Base-by-base conservation (phyloP, 2,888 invertebrate species). In the Drosophila neotestacea region DNA sequence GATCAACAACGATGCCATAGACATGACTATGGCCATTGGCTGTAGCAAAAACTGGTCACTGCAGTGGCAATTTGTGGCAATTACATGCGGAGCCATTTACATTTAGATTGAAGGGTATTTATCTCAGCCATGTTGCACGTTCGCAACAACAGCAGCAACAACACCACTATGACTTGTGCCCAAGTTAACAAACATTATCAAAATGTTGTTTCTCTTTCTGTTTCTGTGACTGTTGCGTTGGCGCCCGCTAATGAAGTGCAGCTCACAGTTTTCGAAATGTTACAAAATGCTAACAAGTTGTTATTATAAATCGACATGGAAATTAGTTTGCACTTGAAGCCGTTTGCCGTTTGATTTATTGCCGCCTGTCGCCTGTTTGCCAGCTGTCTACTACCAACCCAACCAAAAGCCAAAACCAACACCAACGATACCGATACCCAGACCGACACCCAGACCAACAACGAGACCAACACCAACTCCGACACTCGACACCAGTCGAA, bases 291-390 rank as follows among this genome's bases (percentile, higher is more conserved):
- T 90, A 89, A 85, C 86, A 85, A 90, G 86, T 88, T 90, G 89
- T 89, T 90, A 81, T 80, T 90, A 88, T 87, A 89, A 90, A 90
- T 90, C 91, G 90, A 90, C 90, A 90, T 88, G 90, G 85, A 91
- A 91, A 91, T 91, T 91, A 91, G 91, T 90, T 91, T 89, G 89
- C 91, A 91, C 91, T 90, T 90, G 90, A 86, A 91, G 88, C 81
- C 77, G 83, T 79, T 83, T 80, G 79, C 84, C 81, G 69, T 83
- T 78, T 89, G 88, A 88, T 90, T 89, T 90, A 89, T 90, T 81
- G 78, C 80, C 84, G 87, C 78, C 90, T 90, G 90, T 90, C 89
- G 79, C 77, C 80, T 73, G 82, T 81, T 85, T 87, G 88, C 86
- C 88, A 89, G 83, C 82, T 81, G 88, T 88, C 90, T 81, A 84